These are phyloP conservation scores for Melierax canorus DNA, from an alignment of 2,113 vertebrate genomes.

Conservation along the genomic window DNA sequence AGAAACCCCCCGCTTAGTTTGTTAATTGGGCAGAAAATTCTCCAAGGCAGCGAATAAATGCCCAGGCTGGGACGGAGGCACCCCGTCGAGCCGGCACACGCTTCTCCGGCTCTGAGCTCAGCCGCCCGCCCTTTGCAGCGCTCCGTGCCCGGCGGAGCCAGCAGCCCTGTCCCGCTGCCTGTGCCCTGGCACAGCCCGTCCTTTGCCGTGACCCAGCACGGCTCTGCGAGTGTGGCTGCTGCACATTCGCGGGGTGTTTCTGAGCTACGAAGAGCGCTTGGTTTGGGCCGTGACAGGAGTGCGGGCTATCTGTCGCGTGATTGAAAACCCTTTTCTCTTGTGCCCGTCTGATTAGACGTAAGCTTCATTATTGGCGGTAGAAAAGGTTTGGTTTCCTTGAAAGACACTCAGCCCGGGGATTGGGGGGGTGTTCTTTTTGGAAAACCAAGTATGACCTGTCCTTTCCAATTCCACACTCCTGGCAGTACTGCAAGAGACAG, in stretches of 20 bases:
- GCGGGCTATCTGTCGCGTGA: accelerated
- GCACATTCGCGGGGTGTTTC: accelerated
- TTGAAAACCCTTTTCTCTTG: background rate
- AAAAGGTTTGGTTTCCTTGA: background rate
- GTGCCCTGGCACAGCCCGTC: background rate
- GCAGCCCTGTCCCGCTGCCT: background rate
- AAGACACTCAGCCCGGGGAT: background rate
- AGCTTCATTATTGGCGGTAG: background rate
- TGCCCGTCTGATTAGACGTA: background rate
- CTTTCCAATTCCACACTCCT: background rate
- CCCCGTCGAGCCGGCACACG: accelerated
- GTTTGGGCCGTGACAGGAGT: background rate
- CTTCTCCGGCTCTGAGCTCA: background rate
- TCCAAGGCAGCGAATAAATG: background rate
- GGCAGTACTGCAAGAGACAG: background rate
- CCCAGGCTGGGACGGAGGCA: background rate
- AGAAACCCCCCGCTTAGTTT: background rate
- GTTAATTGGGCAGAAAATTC: conserved; percentile 21
- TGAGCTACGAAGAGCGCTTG: accelerated
- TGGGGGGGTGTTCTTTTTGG: background rate
- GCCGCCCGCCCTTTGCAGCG: accelerated
- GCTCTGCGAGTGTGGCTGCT: background rate
- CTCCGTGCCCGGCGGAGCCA: accelerated
- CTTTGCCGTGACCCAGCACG: no score
- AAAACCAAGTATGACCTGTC: background rate